phyloP scores from a whole-genome alignment of 2,888 invertebrate genomes.

The Tineola bisselliella region DNA sequence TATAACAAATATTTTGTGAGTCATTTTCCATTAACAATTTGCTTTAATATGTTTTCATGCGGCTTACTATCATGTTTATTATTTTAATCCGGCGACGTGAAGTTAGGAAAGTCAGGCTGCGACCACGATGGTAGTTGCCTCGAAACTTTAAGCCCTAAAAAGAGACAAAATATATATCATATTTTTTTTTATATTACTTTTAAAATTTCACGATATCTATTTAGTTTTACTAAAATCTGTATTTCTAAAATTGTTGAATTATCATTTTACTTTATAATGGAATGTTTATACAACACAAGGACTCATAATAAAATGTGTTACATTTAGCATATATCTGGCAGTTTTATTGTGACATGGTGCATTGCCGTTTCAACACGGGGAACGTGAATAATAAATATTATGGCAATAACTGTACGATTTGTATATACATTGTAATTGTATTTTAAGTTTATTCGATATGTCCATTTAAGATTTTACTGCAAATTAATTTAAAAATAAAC shows the following conservation, averaged over 20 bases:
- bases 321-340: background rate
- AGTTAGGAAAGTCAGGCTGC: no score
- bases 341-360: constrained; percentile 4
- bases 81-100: no score
- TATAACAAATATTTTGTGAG: background rate
- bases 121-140: no score
- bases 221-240: background rate
- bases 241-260: background rate
- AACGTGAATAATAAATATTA: constrained; percentile 6
- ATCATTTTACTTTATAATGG: background rate
- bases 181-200: background rate
- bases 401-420: background rate
- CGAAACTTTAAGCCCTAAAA: no score
- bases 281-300: background rate
- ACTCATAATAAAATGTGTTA: background rate
- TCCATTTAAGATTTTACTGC: background rate
- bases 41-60: no score
- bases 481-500: background rate
- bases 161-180: no score
- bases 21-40: no score
- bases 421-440: background rate
- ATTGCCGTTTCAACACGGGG: constrained; percentile 2
- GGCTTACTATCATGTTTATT: no score
- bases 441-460: background rate
- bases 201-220: background rate